These are phyloP conservation scores for Acomys russatus DNA, from an alignment of 2,797 vertebrate species.

Conservation along the genomic window DNA sequence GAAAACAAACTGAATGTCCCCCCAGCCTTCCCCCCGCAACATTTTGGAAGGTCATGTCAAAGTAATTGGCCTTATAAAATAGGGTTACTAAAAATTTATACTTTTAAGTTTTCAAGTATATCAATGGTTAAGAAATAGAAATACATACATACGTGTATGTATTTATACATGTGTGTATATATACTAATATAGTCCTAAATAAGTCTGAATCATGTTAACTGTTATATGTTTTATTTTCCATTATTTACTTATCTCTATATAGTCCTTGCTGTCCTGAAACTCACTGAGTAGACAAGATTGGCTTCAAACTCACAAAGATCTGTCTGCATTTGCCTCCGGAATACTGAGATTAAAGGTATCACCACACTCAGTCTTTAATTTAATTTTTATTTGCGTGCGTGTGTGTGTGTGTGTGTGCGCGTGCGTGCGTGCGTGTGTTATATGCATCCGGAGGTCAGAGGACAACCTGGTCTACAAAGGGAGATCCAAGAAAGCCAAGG, in stretches of 20 bases:
- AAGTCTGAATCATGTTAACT: conserved; percentile 53
- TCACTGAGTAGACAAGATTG: neutral
- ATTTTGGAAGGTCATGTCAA: neutral
- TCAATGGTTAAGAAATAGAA: conserved; percentile 4
- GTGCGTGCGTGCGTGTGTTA: neutral
- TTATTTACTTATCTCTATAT: neutral
- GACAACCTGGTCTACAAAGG: neutral
- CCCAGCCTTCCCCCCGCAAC: too few species aligned
- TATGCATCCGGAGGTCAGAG: neutral
- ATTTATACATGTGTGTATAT: neutral
- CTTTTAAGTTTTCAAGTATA: conserved; percentile 25
- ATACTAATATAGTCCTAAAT: neutral
- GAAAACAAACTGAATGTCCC: too few species aligned
- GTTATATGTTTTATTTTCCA: neutral
- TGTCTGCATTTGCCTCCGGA: neutral
- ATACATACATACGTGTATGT: neutral
- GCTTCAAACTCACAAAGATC: neutral
- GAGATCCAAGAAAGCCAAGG: too few species aligned
- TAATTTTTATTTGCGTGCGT: neutral
- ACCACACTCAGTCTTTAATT: neutral
- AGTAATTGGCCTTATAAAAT: conserved; percentile 41
- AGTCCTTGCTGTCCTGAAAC: neutral
- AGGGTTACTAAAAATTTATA: conserved; percentile 34
- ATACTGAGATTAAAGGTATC: neutral
- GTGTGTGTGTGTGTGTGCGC: neutral